Percentiles rank a stretch among this genome's conserved stretches.
phyloP scores from a whole-genome alignment of 2,888 invertebrate species.

The Sylvicola cinctus region DNA sequence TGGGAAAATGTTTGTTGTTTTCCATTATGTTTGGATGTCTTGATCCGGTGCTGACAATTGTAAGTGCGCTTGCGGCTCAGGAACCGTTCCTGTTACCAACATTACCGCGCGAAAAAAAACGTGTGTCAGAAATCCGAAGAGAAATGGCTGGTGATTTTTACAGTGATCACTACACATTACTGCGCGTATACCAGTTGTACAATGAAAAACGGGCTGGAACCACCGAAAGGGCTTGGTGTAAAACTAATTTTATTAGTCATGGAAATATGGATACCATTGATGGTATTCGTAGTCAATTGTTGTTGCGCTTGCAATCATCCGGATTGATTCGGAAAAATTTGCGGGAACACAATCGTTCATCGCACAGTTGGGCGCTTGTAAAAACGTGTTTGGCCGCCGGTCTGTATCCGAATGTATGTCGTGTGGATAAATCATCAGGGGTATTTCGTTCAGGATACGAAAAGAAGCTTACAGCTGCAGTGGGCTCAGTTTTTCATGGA shows the following conservation, averaged over 20 bases:
- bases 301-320: conserved; percentile 42
- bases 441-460: conserved; percentile 43
- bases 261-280: conserved; percentile 81
- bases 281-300: conserved; percentile 61
- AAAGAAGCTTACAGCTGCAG: conserved; percentile 22
- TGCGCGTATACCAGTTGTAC: conserved; percentile 60
- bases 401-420: conserved; percentile 72
- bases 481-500: conserved; percentile 28
- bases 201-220: conserved; percentile 38
- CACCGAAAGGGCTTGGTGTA: conserved; percentile 48
- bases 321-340: conserved; percentile 33
- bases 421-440: conserved; percentile 40
- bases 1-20: conserved; percentile 82
- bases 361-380: conserved; percentile 75
- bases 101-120: conserved; percentile 32
- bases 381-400: conserved; percentile 79
- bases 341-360: conserved; percentile 56
- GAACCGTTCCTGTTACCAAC: conserved; percentile 65
- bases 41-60: conserved; percentile 80
- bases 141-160: conserved; percentile 52
- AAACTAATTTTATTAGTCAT: conserved; percentile 52
- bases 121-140: conserved; percentile 38
- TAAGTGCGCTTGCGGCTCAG: conserved; percentile 57
- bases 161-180: conserved; percentile 78
- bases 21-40: conserved; percentile 79